Evolutionary conservation across 2,113 vertebrate species (phyloP).

Genomic region (Cebidichthys violaceus): DNA sequence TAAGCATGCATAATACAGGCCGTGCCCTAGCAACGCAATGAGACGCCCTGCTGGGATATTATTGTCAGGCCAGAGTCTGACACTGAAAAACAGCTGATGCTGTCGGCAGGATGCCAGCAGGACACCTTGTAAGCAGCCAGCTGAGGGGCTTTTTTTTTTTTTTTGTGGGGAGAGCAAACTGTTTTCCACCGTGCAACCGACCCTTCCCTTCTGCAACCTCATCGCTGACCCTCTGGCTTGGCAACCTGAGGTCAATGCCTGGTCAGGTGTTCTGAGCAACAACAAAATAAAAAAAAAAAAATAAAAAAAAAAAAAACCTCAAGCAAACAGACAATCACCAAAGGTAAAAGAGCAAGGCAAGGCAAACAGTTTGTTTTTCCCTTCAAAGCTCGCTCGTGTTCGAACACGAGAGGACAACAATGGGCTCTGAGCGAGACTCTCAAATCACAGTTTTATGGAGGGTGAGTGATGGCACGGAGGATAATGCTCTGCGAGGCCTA

Average conservation of each 20-base stretch:
- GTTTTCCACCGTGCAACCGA: constrained; percentile 35
- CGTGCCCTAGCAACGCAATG: constrained; percentile 91
- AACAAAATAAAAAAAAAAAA: constrained; percentile 47
- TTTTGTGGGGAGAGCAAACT: constrained; percentile 35
- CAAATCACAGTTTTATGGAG: constrained; percentile 75
- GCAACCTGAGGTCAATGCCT: constrained; percentile 77
- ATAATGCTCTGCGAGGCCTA: constrained; percentile 58
- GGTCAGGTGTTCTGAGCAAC: constrained; percentile 80
- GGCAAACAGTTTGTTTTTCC: constrained; percentile 74
- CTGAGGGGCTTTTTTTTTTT: constrained; percentile 47
- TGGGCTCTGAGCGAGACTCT: constrained; percentile 58
- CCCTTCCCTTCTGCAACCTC: constrained; percentile 55
- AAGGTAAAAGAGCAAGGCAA: constrained; percentile 73
- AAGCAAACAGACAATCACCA: constrained; percentile 75
- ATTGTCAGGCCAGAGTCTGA: constrained; percentile 88
- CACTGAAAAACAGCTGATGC: constrained; percentile 98
- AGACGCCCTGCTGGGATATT: constrained; percentile 89
- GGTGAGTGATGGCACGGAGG: constrained; percentile 67
- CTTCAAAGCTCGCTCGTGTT: constrained; percentile 72
- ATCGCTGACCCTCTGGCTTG: constrained; percentile 51
- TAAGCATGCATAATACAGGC: constrained; percentile 96
- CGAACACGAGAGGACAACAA: constrained; percentile 76
- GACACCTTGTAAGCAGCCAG: constrained; percentile 94
- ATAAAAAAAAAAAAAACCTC: constrained; percentile 49
- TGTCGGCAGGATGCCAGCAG: constrained; percentile 91